Conservation (phyloP, 1,140 invertebrate genomes). For the Anadara kagoshimensis region DNA sequence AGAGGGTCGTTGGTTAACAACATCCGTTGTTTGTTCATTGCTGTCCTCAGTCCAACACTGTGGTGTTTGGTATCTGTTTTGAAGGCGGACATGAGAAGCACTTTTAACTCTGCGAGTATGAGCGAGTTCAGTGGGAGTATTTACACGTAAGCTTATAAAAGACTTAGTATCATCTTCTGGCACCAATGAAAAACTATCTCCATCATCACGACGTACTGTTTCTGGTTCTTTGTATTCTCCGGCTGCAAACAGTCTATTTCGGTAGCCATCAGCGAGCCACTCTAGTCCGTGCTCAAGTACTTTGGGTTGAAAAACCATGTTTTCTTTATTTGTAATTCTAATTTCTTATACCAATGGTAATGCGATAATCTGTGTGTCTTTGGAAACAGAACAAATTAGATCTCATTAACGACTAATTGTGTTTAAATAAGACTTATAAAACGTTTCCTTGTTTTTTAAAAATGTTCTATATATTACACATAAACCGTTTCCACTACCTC, state of each 20-base stretch:
- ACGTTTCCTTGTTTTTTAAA: too few species aligned
- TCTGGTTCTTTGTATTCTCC: slow-evolving; percentile 32
- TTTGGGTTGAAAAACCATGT: too few species aligned
- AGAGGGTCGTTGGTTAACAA: slow-evolving; percentile 33
- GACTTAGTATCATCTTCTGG: slow-evolving; percentile 39
- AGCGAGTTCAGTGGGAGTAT: slow-evolving; percentile 23
- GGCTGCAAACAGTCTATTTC: slow-evolving; percentile 42
- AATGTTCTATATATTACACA: too few species aligned
- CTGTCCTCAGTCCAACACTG: slow-evolving; percentile 30
- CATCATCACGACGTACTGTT: slow-evolving; percentile 29
- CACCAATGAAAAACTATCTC: slow-evolving; percentile 43
- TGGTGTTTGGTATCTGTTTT: slow-evolving; percentile 9
- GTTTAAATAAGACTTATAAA: too few species aligned
- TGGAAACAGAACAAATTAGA: too few species aligned
- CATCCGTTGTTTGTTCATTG: slow-evolving; percentile 18
- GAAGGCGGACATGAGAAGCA: slow-evolving; percentile 16
- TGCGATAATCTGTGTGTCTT: too few species aligned
- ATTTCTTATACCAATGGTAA: too few species aligned
- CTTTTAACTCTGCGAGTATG: slow-evolving; percentile 19
- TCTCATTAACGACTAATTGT: too few species aligned
- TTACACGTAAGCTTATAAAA: slow-evolving; percentile 37
- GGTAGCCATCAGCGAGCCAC: slow-evolving; percentile 50
- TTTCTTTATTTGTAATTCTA: too few species aligned
- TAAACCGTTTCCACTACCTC: too few species aligned
- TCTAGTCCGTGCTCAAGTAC: neutral